These are phyloP conservation scores for Trematomus loennbergii DNA, from an alignment of 2,113 vertebrate genomes.

Conservation along the genomic window DNA sequence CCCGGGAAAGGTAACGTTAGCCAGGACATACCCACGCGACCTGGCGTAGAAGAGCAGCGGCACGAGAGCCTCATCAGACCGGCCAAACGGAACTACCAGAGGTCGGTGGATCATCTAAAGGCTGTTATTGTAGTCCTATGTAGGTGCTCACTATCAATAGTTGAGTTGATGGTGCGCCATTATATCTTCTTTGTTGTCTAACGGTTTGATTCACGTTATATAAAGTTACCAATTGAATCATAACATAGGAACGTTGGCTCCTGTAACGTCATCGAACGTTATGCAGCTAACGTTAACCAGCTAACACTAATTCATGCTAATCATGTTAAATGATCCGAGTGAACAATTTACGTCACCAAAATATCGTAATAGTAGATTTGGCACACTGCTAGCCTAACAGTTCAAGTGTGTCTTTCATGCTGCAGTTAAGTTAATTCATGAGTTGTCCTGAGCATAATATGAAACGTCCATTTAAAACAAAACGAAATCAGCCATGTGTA, in stretches of 20 bases:
- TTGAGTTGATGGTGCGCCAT: accelerated
- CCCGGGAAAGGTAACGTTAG: constrained; percentile 58
- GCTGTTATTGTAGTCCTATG: too few relatives aligned
- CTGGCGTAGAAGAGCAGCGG: constrained; percentile 45
- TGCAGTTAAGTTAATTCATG: not conserved
- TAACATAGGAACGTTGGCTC: not conserved
- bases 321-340: too few relatives aligned
- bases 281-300: not conserved
- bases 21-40: constrained; percentile 38
- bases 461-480: not conserved
- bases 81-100: constrained; percentile 84
- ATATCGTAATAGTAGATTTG: not conserved
- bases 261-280: not conserved
- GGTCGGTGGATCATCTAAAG: constrained; percentile 60
- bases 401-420: not conserved
- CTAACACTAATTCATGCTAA: too few relatives aligned
- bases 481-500: not conserved
- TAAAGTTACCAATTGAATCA: not conserved
- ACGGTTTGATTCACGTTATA: not conserved
- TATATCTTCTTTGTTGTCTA: not conserved
- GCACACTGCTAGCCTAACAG: not conserved
- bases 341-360: too few relatives aligned
- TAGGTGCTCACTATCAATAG: not conserved
- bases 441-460: not conserved
- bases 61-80: constrained; percentile 74